Evolutionary conservation across 2,888 invertebrate species (phyloP), one percentile per base, ranked within the genome.

Genomic region (Ophion slaviceki): DNA sequence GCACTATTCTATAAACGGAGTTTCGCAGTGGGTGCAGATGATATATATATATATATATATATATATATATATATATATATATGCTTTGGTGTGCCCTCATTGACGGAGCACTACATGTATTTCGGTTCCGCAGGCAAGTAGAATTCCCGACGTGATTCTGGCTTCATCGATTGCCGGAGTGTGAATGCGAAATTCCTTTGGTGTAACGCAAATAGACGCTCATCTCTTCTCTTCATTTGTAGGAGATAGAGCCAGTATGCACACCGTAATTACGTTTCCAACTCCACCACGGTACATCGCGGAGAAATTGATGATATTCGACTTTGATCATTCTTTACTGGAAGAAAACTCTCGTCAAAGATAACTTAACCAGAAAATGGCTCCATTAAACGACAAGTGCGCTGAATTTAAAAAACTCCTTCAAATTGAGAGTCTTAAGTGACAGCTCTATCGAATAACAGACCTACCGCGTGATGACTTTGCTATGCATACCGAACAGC

Each of bases 131-230:
- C 77, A 71, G 40, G 74, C 28, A 81, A 82, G 74, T 17, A 61
- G 77, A 80, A 85, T 85, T 82, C 82, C 75, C 77, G 59, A 61
- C 72, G 77, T 78, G 47, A 74, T 82, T 85, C 78, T 77, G 72
- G 76, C 61, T 72, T 53, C 47, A 61, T 28, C 62, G 74, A 68
- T 62, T 68, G 77, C 40, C 68, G 28, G 62, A 77, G 77, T 77
- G 40, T 71, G 75, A 86, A 70, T 59, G 57, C 8, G 24, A 86
- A 85, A 88, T 87, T 76, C 85, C 82, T 87, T 82, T 85, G 84
- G 79, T 79, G 79, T 78, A 75, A 86, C 82, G 77, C 87, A 82
- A 87, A 85, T 82, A 80, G 62, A 71, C 61, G 84, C 81, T 79
- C 76, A 61, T 74, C 68, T 82, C 53, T 61, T 28, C 57, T 47